Conservation (phyloP, 2,797 vertebrate genomes). For the Mormyrus proboscirostris region DNA sequence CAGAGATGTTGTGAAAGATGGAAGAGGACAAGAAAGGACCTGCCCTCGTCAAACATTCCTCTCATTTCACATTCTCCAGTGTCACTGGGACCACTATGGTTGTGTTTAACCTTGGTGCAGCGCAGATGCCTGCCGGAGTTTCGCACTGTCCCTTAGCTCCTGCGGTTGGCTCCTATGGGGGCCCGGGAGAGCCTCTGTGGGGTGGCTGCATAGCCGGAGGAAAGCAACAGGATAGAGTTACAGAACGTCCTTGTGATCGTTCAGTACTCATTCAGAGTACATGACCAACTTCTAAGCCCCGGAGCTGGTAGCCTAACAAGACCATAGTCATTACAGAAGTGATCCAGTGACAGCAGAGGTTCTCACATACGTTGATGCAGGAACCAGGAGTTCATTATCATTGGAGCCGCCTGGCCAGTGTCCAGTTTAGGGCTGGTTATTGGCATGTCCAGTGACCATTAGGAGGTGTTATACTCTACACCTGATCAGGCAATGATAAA, state of each 20-base stretch:
- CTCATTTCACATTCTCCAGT: neutral
- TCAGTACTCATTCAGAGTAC: neutral
- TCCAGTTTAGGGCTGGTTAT: neutral
- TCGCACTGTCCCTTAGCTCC: neutral
- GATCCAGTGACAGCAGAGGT: neutral
- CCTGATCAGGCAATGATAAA: neutral
- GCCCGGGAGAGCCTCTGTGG: neutral
- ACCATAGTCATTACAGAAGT: neutral
- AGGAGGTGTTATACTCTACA: neutral
- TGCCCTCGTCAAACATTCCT: slow-evolving; percentile 2
- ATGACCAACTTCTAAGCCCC: neutral
- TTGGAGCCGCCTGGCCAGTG: neutral
- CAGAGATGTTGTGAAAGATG: neutral
- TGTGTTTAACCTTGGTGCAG: neutral
- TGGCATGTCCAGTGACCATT: neutral
- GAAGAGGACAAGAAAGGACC: neutral
- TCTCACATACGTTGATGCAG: neutral
- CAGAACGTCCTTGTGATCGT: neutral
- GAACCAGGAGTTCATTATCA: neutral
- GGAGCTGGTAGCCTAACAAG: neutral
- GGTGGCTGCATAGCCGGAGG: neutral
- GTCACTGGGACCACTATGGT: neutral
- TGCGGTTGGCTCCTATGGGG: neutral
- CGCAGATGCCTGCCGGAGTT: neutral
- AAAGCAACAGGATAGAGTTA: neutral